phyloP scores from a whole-genome alignment of 37 sponge, comb jelly and placozoan species.

The Ephydatia muelleri region DNA sequence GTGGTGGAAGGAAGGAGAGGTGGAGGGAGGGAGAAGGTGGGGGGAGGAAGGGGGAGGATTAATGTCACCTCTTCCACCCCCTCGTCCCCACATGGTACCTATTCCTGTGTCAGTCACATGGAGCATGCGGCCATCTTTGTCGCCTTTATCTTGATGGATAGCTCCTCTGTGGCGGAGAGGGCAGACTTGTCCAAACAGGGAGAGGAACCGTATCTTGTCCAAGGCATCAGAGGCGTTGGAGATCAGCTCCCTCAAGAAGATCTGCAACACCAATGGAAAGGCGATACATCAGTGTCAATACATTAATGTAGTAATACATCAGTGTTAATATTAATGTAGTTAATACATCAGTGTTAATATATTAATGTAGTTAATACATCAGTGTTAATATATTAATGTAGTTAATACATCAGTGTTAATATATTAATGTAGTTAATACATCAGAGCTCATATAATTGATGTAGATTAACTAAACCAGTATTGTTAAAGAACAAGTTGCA shows the following conservation, averaged over 20 bases:
- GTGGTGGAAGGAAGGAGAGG: neutral
- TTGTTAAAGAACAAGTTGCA: too few species aligned
- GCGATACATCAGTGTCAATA: constrained; percentile 75
- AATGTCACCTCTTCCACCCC: constrained; percentile 63
- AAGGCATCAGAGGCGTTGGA: constrained; percentile 98
- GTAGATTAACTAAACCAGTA: too few species aligned
- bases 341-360: too few species aligned
- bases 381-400: too few species aligned
- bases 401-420: too few species aligned
- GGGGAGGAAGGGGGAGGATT: constrained; percentile 92
- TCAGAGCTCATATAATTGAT: too few species aligned
- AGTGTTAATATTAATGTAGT: too few species aligned
- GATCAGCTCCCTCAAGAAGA: constrained; percentile 96
- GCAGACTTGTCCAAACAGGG: constrained; percentile 93
- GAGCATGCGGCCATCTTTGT: constrained; percentile 79
- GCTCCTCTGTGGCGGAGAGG: constrained; percentile 80
- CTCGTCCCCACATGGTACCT: constrained; percentile 27
- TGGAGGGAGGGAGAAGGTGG: neutral
- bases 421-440: too few species aligned
- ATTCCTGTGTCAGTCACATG: constrained; percentile 99
- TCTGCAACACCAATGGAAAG: constrained; percentile 98
- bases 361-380: too few species aligned
- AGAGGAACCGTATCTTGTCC: constrained; percentile 97
- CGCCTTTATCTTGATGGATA: constrained; percentile 94
- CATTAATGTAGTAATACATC: too few species aligned